Evolutionary conservation across 2,888 invertebrate species (phyloP), one percentile per base, ranked within the genome.

Genomic region (Ophion ellenae): DNA sequence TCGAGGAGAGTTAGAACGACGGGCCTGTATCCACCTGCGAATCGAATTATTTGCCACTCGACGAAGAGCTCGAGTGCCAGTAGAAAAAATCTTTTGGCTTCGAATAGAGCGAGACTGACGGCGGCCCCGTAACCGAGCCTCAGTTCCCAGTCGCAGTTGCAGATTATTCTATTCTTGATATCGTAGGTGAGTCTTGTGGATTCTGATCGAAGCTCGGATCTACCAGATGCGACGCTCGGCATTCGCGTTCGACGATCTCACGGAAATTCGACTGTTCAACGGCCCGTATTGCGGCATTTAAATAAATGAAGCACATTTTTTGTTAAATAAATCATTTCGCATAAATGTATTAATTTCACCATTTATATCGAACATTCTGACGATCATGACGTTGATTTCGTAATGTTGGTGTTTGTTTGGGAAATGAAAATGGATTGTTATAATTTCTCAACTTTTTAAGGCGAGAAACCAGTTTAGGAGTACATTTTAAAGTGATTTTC

Each of bases 11-110:
- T 92, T 24, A 92, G 87, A 59, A 90, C 81, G 6, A 93, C 81
- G 0, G 93, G 92, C 71, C 86, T 86, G 9, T 91, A 81, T 32
- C 91, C 93, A 17, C 92, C 93, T 6, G 91, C 91, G 75, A 93
- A 92, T 9, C 89, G 88, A n/a, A 93, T 90, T 11, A 92, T 88
- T 69, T 90, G 89, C 90, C 91, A 90, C 75, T 93, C 91, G 20
- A 90, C 87, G 40, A 93, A 88, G 76, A 92, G 90, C 82, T 93
- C 93, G n/a, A 93, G 71, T 11, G 89, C 85, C 61, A 93, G 77
- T 53, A 93, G 87, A 59, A 92, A 88, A 59, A 93, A 88, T 4
- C 93, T 90, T 87, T 93, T 93, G 14, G 90, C 89, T 85, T 93
- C 93, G 73, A 93, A 88, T 9, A 91, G 87, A 24, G 90, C 90